phyloP scores from a whole-genome alignment of 1,140 invertebrate genomes.

The Drosophila leontia region DNA sequence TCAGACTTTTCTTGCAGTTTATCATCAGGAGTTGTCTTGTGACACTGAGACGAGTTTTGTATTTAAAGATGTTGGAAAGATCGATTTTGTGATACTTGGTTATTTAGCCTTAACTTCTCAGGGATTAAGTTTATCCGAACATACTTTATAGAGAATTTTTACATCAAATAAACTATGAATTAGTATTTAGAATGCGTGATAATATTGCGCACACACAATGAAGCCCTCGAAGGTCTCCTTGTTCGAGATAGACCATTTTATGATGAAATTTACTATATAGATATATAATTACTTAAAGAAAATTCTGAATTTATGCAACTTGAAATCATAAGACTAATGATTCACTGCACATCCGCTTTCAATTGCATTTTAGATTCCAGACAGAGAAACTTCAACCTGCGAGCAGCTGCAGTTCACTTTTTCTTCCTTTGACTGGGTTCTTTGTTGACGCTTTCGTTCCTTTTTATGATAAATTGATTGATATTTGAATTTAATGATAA shows the following conservation, averaged over 20 bases:
- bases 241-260: not conserved
- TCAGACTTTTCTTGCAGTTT: not conserved
- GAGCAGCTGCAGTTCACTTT: conserved; percentile 13
- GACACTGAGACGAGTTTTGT: not conserved
- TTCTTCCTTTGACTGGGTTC: conserved; percentile 9
- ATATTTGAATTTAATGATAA: conserved; percentile 84
- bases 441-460: conserved; percentile 40
- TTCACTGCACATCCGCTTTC: not conserved
- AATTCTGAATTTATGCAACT: not conserved
- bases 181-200: too few relatives aligned
- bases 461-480: conserved; percentile 82
- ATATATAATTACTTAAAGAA: not conserved
- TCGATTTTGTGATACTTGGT: not conserved
- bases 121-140: not conserved
- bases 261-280: not conserved
- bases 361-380: conserved; percentile 18
- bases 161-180: not conserved
- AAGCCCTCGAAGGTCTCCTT: not conserved
- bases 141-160: too few relatives aligned
- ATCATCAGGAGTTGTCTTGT: too few relatives aligned
- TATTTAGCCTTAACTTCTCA: not conserved
- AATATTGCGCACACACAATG: not conserved
- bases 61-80: not conserved
- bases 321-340: conserved; percentile 11
- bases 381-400: conserved; percentile 8